Percentiles rank a stretch among this genome's conserved stretches.
phyloP scores from a whole-genome alignment of 2,113 vertebrate genomes.

The Leptobrachium leishanense region DNA sequence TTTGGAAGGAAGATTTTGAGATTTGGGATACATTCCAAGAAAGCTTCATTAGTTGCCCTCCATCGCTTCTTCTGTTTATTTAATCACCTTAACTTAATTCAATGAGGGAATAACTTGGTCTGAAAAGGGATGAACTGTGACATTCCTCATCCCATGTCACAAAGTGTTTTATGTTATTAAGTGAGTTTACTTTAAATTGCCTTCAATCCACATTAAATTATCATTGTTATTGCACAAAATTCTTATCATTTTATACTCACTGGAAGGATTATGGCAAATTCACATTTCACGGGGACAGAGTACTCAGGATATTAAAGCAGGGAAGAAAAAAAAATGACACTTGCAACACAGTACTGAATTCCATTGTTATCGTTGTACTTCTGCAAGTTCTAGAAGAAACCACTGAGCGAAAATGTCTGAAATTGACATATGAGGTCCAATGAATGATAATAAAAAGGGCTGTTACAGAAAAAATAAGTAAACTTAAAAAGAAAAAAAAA shows the following conservation, averaged over 20 bases:
- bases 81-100: slow-evolving; percentile 27
- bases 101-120: slow-evolving; percentile 23
- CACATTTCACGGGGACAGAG: not conserved
- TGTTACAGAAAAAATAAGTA: too few species aligned
- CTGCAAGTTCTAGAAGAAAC: too few species aligned
- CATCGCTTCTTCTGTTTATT: slow-evolving; percentile 15
- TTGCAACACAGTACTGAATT: too few species aligned
- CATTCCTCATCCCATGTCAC: not conserved
- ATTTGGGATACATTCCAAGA: slow-evolving; percentile 34
- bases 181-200: not conserved
- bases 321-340: not conserved
- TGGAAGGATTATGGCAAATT: not conserved
- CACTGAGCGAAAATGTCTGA: too few species aligned
- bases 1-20: slow-evolving; percentile 28
- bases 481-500: too few species aligned
- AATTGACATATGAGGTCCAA: too few species aligned
- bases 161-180: not conserved
- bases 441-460: too few species aligned
- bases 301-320: not conserved
- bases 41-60: slow-evolving; percentile 34
- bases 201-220: not conserved
- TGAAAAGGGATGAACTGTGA: slow-evolving; percentile 3
- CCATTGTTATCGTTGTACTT: too few species aligned
- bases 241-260: not conserved
- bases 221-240: not conserved